Conservation (phyloP, 2,113 vertebrate genomes). For the Patagioenas fasciata region DNA sequence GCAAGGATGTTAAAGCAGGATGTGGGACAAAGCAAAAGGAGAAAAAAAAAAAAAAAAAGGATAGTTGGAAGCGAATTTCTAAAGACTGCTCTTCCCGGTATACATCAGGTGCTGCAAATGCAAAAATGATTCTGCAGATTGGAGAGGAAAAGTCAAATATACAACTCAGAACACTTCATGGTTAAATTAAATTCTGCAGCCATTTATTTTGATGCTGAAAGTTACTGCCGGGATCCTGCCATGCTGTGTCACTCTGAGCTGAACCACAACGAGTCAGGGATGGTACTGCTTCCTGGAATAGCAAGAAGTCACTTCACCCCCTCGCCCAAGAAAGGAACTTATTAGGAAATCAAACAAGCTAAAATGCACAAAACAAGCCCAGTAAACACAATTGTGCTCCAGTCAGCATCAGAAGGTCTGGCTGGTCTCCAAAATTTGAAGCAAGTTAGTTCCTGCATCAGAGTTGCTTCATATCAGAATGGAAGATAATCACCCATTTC, state of each 20-base stretch:
- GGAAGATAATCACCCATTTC: constrained; percentile 21
- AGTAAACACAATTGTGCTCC: background rate
- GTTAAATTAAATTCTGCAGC: background rate
- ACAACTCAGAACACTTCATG: background rate
- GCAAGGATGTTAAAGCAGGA: background rate
- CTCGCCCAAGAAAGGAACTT: background rate
- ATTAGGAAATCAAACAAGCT: constrained; percentile 43
- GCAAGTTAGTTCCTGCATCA: background rate
- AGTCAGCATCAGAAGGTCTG: constrained; percentile 8
- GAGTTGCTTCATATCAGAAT: background rate
- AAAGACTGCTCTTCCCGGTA: background rate
- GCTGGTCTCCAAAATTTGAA: background rate
- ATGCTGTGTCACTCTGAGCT: background rate
- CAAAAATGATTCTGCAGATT: background rate
- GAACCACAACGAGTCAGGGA: background rate
- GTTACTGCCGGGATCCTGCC: background rate
- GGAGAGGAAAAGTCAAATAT: background rate
- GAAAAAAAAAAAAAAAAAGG: background rate
- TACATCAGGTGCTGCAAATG: background rate
- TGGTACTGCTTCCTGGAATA: background rate
- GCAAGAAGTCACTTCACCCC: background rate
- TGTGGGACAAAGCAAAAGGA: background rate
- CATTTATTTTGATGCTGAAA: background rate
- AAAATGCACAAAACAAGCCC: background rate
- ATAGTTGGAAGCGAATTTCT: background rate